Percentiles rank a stretch among this genome's conserved stretches.
Conservation (phyloP, 1,140 invertebrate genomes). For the Hypsibius dujardini region DNA sequence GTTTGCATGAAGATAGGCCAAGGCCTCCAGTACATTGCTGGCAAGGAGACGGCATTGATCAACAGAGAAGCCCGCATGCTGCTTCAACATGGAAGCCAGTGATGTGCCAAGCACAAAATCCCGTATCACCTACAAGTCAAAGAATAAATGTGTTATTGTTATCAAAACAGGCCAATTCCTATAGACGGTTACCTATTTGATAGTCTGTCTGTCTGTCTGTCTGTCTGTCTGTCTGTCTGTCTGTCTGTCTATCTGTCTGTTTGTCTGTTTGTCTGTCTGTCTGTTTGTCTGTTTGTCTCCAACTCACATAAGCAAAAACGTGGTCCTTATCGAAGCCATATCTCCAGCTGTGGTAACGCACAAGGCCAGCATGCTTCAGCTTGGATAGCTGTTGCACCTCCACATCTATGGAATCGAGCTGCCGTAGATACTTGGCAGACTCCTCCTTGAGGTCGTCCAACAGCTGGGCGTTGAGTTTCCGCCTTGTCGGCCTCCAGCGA, state of each 20-base stretch:
- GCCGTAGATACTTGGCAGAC: constrained; percentile 18
- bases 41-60: constrained; percentile 45
- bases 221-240: too few relatives aligned
- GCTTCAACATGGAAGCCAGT: constrained; percentile 37
- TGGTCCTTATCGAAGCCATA: constrained; percentile 41
- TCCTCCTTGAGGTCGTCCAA: constrained; percentile 4
- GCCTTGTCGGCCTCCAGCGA: background rate
- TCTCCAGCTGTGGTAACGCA: constrained; percentile 51
- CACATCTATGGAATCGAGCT: constrained; percentile 43
- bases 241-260: too few relatives aligned
- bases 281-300: too few relatives aligned
- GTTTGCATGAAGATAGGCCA: constrained; percentile 54
- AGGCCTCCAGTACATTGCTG: constrained; percentile 43
- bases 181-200: background rate
- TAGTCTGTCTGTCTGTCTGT: too few relatives aligned
- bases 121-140: constrained; percentile 30
- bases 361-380: constrained; percentile 49
- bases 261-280: too few relatives aligned
- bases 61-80: constrained; percentile 39
- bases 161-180: too few relatives aligned
- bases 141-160: too few relatives aligned
- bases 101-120: constrained; percentile 45
- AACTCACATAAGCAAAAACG: constrained; percentile 30
- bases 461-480: constrained; percentile 15
- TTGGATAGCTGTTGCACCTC: constrained; percentile 48